Base-by-base conservation (phyloP, 2,888 invertebrate genomes). In the Tetramorium bicarinatum region DNA sequence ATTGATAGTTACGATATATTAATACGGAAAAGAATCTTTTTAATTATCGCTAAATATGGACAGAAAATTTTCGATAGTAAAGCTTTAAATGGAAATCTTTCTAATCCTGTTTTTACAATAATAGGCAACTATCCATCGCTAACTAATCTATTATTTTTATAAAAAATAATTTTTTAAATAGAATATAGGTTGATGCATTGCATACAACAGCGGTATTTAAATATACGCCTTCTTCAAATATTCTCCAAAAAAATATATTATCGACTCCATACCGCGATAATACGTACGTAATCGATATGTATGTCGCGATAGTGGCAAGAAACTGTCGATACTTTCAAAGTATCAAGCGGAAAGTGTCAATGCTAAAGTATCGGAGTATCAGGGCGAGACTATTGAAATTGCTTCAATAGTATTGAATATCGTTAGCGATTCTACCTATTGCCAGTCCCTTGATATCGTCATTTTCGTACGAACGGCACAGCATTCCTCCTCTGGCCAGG, bases 261-360 rank as follows among this genome's bases (percentile, higher is more conserved):
- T 25, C 38, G 13, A 1, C 18, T 47, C 47, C 18, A 9, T n/a
- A 21, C n/a, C 18, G 38, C 25, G 71, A 79, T 80, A 80, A 80
- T 79, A 59, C 47, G 13, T 21, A 34, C n/a, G 38, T 59, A 72
- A 79, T 72, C 74, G 47, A 72, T 79, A 79, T 47, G 47, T 38
- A 59, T 13, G 47, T 72, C 44, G 34, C 34, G 59, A 77, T 77
- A 77, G 13, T 79, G 74, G 52, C 80, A 82, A 81, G 82, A 52
- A 62, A 66, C 62, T 82, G 79, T 82, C 80, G 52, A 79, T 79
- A 66, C 62, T 82, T 52, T 81, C 34, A 15, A 62, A 81, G 62
- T 64, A 77, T 81, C 80, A 62, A 29, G 59, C 84, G 82, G 84
- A 82, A 69, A 80, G 74, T 80, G 79, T 80, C 79, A 74, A 80